Base-by-base conservation (phyloP, 2,797 vertebrate species). In the Leptoclinus maculatus region DNA sequence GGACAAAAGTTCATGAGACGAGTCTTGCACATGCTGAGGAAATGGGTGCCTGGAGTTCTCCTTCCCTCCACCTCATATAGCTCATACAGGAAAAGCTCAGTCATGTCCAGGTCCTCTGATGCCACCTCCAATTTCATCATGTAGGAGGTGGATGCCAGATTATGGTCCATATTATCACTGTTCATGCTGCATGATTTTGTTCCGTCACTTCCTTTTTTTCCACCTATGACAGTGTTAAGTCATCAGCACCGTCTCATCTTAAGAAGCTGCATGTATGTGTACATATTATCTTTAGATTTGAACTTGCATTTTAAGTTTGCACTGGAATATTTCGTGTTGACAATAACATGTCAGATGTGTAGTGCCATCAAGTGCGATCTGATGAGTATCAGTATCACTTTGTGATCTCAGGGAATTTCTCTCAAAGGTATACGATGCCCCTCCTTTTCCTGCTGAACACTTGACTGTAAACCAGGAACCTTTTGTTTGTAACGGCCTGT, bases 1-100 rank as follows among this genome's bases (percentile, higher is more conserved):
- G 93, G 93, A 2, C 89, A 95, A 79, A 95, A 88, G 73, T 96
- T 95, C 47, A 94, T 84, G 83, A 91, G 53, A 57, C 76, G 82
- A 6, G 87, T 89, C 2, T 0, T 86, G 32, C 87, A 76, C 29
- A 12, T 94, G 59, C 21, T 95, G 66, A 87, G 67, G 19, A 83
- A 71, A 13, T 94, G 81, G 27, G 14, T 84, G 51, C 88, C 91
- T 6, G 1, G 62, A 34, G 69, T 74, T 43, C 75, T 65, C 7
- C 0, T 8, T 14, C 0, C 16, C 34, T 21, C 0, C 1, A 1
- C 21, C 2, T 45, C 71, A 2, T 59, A 90, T 0, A 79, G 51
- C 36, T 86, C 78, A 11, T 23, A 21, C 78, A 85, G 83, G 67
- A 92, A 72, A 25, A 91, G 86, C 79, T 93, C 94, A 0, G 1